Evolutionary conservation across 2,797 vertebrate genomes (phyloP), one percentile per base, ranked within the genome.

Genomic region (Agapornis canus): DNA sequence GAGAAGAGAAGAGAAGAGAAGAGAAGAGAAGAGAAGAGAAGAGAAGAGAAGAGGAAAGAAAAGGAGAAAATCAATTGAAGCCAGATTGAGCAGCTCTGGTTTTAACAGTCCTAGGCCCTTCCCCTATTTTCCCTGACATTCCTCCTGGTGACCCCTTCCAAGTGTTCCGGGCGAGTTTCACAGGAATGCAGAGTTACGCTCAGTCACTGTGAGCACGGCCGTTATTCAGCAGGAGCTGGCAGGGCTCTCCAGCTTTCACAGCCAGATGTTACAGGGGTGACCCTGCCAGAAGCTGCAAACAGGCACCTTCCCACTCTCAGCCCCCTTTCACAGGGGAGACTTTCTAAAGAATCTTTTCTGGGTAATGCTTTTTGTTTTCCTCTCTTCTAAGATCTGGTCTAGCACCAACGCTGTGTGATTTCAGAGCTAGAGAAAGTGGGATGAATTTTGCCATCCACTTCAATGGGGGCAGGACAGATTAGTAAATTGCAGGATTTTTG

Each of bases 221-320:
- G 71, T 82, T 86, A 49, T 57, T 95, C 49, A 19, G 35, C 16
- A 51, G 75, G 63, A 86, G 68, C 27, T 97, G 96, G 94, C 96
- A 82, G 52, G 63, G 90, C 86, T 70, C 43, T 40, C 54, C 90
- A 14, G 66, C 77, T 85, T 96, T 97, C 96, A 95, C 95, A 96
- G 97, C 96, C 97, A 97, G 96, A 96, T 97, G 96, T 97, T 92
- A 90, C 21, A 1, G 69, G 90, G 17, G 85, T 92, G 94, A 95
- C 94, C 96, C 93, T 90, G 95, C 90, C 96, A 95, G 95, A 80
- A 90, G 82, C 95, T 77, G 82, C 77, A 20, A 72, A 78, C 48
- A 19, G 72, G 75, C 89, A 87, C 79, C 95, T 83, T 84, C 93
- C 95, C 59, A 0, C 26, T 66, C 95, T 57, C 92, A 92, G 79